Evolutionary conservation across 1,140 invertebrate genomes (phyloP), one percentile per base, ranked within the genome.

Genomic region (Oscheius sp.): DNA sequence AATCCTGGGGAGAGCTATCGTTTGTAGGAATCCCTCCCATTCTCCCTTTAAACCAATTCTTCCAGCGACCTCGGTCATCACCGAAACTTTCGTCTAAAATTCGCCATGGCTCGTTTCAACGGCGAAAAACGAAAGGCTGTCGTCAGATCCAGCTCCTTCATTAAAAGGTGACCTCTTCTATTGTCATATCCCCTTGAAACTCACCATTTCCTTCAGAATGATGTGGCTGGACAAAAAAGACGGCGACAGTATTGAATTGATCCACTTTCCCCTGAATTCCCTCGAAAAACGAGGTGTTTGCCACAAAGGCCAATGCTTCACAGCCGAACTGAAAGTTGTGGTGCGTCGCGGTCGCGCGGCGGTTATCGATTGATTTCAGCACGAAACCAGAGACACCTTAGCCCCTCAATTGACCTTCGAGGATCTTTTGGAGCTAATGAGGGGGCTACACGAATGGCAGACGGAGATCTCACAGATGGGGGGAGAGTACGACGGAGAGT

Each of bases 191-290:
- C 28, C n/a, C n/a, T n/a, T n/a, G n/a, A n/a, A n/a, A n/a, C n/a
- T 23, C 49, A 55, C 15, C 15, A 42, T 10, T 42, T 10, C 10
- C 49, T 7, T 55, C 23, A 55, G 49, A 23, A 23, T 55, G 23
- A 55, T 55, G 49, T 55, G 15, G 4, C 49, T 55, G 49, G 49
- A 55, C 23, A 55, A 55, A 23, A 55, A 55, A 55, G 49, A 55
- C 7, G 49, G 49, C 7, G 49, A 55, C 7, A 20, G 7, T 55
- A 23, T 55, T 26, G 15, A 55, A 23, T 26, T 55, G 7, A 55
- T 20, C 23, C 4, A 15, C 7, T 26, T 55, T 7, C 49, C 49
- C 7, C 4, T 55, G 49, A 55, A 55, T 23, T 20, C 49, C 7
- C 7, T 55, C 7, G 49, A 55, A 26, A 55, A 55, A 26, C 15